These are phyloP conservation scores for Saturnia pavonia DNA, from an alignment of 2,888 invertebrate genomes.

Conservation along the genomic window DNA sequence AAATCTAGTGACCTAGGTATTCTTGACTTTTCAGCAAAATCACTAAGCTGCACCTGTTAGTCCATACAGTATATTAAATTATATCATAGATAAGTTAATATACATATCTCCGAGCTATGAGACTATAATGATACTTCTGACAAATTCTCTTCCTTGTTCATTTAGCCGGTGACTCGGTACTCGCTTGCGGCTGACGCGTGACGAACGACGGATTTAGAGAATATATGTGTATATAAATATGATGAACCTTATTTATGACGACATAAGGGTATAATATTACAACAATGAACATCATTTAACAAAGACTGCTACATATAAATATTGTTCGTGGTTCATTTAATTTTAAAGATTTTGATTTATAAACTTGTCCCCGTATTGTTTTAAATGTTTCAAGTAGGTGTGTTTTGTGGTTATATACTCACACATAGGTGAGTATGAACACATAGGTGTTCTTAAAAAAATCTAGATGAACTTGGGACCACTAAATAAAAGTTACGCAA, in stretches of 20 bases:
- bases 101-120: neutral
- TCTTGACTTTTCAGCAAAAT: too few species aligned
- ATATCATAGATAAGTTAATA: neutral
- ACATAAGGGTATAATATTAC: neutral
- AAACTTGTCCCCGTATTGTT: neutral
- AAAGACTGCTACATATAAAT: neutral
- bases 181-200: conserved; percentile 39
- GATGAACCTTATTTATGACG: conserved; percentile 1
- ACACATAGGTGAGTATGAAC: too few species aligned
- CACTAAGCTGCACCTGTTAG: too few species aligned
- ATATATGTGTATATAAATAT: conserved; percentile 40
- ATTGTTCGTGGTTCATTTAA: neutral
- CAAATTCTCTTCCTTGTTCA: conserved; percentile 48
- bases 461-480: too few species aligned
- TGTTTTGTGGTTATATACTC: too few species aligned
- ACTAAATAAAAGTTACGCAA: neutral
- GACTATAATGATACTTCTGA: conserved; percentile 32
- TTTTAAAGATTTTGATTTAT: neutral
- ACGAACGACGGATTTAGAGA: conserved; percentile 49
- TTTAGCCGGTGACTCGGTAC: conserved; percentile 33
- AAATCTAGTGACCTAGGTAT: too few species aligned
- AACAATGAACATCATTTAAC: neutral
- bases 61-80: too few species aligned
- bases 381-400: too few species aligned
- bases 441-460: too few species aligned